These are phyloP conservation scores for Autographa gamma DNA, from an alignment of 2,888 invertebrate species.

Conservation along the genomic window DNA sequence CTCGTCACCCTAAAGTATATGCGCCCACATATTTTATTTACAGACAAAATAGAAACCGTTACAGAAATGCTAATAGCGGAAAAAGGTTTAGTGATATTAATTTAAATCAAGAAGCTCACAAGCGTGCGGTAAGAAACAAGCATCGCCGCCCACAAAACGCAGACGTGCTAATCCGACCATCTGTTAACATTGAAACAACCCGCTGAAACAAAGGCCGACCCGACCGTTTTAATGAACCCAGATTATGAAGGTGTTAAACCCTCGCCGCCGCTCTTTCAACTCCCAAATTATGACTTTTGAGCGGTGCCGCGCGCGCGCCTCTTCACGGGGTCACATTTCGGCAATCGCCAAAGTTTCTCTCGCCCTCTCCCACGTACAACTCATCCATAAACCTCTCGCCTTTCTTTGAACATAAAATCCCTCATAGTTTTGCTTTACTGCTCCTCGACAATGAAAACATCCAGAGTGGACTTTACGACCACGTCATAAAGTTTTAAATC, in stretches of 20 bases:
- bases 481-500: conserved; percentile 69
- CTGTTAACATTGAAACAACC: conserved; percentile 85
- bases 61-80: conserved; percentile 5
- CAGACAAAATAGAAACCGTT: not conserved
- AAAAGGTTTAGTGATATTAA: conserved; percentile 39
- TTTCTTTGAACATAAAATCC: conserved; percentile 78
- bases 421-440: conserved; percentile 72
- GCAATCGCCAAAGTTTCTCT: conserved; percentile 75
- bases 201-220: conserved; percentile 87
- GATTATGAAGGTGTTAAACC: conserved; percentile 89
- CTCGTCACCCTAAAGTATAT: not conserved
- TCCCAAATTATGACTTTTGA: conserved; percentile 86
- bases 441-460: conserved; percentile 60
- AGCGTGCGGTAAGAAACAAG: conserved; percentile 63
- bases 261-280: conserved; percentile 85
- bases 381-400: conserved; percentile 76
- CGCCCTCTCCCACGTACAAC: conserved; percentile 72
- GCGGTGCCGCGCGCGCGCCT: conserved; percentile 72
- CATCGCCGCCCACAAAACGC: conserved; percentile 71
- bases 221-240: conserved; percentile 86
- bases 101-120: conserved; percentile 52
- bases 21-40: too few relatives aligned
- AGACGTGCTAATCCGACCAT: conserved; percentile 86
- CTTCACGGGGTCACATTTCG: conserved; percentile 86
- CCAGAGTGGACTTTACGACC: conserved; percentile 75